Evolutionary conservation across 2,113 vertebrate genomes (phyloP).

Genomic region (Poeciliopsis retropinna): DNA sequence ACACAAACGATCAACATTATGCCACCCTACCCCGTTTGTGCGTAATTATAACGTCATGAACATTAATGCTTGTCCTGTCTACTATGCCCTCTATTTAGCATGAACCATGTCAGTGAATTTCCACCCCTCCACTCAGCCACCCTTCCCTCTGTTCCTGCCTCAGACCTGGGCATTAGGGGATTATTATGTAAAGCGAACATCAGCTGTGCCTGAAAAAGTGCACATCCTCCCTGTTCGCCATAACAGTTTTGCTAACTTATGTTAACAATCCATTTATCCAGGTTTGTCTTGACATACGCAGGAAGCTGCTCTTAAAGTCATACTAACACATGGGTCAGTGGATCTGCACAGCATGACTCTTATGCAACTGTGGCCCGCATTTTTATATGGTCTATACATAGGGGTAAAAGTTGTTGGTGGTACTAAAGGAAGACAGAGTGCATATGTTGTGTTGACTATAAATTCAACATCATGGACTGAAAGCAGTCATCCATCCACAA

Average conservation of each 20-base stretch:
- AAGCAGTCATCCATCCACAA: conserved; percentile 26
- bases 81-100: conserved; percentile 59
- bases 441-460: conserved; percentile 59
- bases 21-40: conserved; percentile 36
- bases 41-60: conserved; percentile 51
- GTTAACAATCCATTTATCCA: conserved; percentile 50
- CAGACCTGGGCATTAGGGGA: conserved; percentile 37
- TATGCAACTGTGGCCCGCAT: conserved; percentile 50
- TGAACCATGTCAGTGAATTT: conserved; percentile 61
- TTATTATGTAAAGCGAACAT: conserved; percentile 47
- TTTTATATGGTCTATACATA: conserved; percentile 43
- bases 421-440: conserved; percentile 36
- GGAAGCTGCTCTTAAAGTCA: conserved; percentile 21
- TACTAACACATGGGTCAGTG: conserved; percentile 7
- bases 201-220: conserved; percentile 44
- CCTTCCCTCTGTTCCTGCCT: conserved; percentile 48
- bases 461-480: conserved; percentile 43
- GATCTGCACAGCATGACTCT: conserved; percentile 36
- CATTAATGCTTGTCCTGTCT: conserved; percentile 33
- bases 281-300: conserved; percentile 40
- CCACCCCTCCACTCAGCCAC: conserved; percentile 42
- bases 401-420: conserved; percentile 36
- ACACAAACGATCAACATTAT: conserved; percentile 25
- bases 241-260: conserved; percentile 27
- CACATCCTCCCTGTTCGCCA: conserved; percentile 50